phyloP scores from a whole-genome alignment of 2,888 invertebrate species.

The Agonopterix subpropinquella region DNA sequence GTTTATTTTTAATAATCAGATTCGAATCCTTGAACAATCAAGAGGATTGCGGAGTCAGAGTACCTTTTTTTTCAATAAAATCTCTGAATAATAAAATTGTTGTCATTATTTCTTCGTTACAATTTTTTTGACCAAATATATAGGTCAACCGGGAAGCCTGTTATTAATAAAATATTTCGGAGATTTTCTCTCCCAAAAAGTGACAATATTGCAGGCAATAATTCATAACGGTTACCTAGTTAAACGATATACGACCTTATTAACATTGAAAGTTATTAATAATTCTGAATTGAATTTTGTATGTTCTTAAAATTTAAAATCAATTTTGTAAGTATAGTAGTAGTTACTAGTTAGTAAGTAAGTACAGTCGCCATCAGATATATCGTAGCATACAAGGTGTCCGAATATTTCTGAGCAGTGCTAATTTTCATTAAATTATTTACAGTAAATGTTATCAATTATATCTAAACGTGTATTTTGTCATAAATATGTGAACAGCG shows the following conservation, averaged over 20 bases:
- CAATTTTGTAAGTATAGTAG: too few relatives aligned
- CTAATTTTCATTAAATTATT: too few relatives aligned
- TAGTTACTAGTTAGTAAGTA: too few relatives aligned
- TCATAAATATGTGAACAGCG: too few relatives aligned
- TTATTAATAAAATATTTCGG: constrained; percentile 19
- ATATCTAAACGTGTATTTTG: too few relatives aligned
- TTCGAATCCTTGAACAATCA: not conserved
- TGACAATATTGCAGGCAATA: constrained; percentile 20
- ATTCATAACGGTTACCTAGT: constrained; percentile 15
- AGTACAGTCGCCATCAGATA: too few relatives aligned
- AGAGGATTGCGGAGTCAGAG: too few relatives aligned
- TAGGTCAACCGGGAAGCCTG: constrained; percentile 9
- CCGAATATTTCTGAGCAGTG: too few relatives aligned
- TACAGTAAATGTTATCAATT: too few relatives aligned
- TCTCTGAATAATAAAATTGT: not conserved
- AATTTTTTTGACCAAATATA: constrained; percentile 4
- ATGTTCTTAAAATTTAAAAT: not conserved
- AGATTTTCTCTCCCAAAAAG: constrained; percentile 13
- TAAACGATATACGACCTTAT: too few relatives aligned
- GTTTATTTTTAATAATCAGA: not conserved
- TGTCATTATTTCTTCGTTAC: constrained; percentile 3
- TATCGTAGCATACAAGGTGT: too few relatives aligned
- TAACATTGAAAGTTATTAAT: not conserved
- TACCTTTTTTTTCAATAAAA: not conserved
- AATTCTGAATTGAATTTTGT: not conserved